Conservation (phyloP, 2,113 vertebrate species). For the Bungarus multicinctus region DNA sequence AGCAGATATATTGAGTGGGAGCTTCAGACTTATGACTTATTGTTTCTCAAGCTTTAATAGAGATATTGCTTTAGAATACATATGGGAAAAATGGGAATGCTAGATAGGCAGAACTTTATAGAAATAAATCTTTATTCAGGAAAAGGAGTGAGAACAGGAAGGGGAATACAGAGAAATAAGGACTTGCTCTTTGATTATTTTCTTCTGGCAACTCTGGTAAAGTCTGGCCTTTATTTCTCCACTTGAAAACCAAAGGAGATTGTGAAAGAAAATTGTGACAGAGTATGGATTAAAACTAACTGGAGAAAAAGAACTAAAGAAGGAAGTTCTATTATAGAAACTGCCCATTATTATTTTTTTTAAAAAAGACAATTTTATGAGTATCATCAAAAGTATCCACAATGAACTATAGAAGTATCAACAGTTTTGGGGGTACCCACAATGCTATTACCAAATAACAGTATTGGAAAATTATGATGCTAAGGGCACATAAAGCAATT, state of each 20-base stretch:
- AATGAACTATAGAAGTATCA: background rate
- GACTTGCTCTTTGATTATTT: background rate
- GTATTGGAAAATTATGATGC: background rate
- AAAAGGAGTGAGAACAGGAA: background rate
- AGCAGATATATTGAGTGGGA: background rate
- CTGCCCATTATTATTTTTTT: background rate
- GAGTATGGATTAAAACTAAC: background rate
- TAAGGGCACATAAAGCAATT: background rate
- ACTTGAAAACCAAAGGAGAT: background rate
- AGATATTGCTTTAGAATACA: background rate
- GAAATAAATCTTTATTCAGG: background rate
- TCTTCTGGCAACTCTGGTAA: background rate
- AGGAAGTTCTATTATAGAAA: background rate
- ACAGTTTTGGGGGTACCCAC: background rate
- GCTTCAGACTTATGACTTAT: background rate
- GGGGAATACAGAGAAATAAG: background rate
- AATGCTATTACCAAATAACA: background rate
- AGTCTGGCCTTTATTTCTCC: background rate
- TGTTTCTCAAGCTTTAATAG: background rate
- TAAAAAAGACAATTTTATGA: background rate
- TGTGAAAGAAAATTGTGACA: background rate
- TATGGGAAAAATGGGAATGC: background rate
- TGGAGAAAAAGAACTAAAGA: background rate
- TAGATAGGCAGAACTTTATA: background rate
- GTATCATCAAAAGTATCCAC: background rate